Evolutionary conservation across 2,888 invertebrate genomes (phyloP), one percentile per base, ranked within the genome.

Genomic region (Mythimna vitellina): DNA sequence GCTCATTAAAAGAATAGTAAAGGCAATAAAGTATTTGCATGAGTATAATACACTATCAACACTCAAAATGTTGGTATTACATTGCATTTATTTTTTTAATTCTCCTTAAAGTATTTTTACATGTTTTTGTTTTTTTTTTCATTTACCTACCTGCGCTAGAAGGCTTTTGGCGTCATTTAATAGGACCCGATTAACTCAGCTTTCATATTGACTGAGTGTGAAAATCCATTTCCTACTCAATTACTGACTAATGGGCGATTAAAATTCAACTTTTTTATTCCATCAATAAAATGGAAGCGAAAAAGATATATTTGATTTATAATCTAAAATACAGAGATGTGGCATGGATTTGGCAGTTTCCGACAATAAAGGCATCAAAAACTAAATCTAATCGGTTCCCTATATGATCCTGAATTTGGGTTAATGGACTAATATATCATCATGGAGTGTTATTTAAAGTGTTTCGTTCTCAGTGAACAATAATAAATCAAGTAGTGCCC

Each of bases 401-500:
- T 46, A 67, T 57, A 66, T 78, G 69, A 82, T 70, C 58, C 72
- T 66, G 70, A 80, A 89, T 88, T 86, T 83, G 73, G 88, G 90
- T 87, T 89, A 92, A 92, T 88, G 87, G 85, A 86, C 75, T 88
- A 83, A 89, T 92, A 88, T 89, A 91, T 92, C 90, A 91, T 88
- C 78, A 84, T 87, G 86, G 78, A 91, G 90, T 90, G 89, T 91
- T 92, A 92, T 93, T 92, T 92, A 90, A 93, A 93, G 91, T 93
- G 92, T 93, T 92, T 91, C 92, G 87, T 90, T 92, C 89, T 87
- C 89, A 84, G 87, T 92, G 92, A 92, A 92, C 90, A 92, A 91
- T 91, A 92, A 94, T 95, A 95, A 95, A 95, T 95, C 94, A 93
- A 90, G 90, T 87, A 86, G 88, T 88, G 86, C 90, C 90, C 90